Evolutionary conservation across 2,888 invertebrate genomes (phyloP).

Genomic region (Yponomeuta plumbellus): DNA sequence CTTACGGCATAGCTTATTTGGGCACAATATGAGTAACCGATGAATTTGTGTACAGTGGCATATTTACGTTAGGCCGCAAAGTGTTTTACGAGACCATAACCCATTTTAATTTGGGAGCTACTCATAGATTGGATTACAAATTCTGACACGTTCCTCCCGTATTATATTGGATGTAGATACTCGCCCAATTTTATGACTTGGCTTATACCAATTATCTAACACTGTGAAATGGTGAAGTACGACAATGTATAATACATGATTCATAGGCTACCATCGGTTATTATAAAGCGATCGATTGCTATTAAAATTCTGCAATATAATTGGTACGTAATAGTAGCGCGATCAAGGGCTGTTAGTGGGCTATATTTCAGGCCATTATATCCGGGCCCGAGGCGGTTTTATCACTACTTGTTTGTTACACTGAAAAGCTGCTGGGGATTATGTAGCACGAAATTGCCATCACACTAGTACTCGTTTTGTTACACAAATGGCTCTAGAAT

Average conservation of each 20-base stretch:
- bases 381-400: background rate
- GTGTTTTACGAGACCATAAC: background rate
- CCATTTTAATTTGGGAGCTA: constrained; percentile 47
- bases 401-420: constrained; percentile 1
- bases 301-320: constrained; percentile 25
- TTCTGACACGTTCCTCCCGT: too few species aligned
- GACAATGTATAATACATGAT: background rate
- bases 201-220: constrained; percentile 38
- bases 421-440: background rate
- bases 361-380: constrained; percentile 36
- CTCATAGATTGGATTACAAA: constrained; percentile 32
- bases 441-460: background rate
- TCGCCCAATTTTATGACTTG: too few species aligned
- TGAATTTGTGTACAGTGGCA: background rate
- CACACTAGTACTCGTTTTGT: background rate
- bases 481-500: background rate
- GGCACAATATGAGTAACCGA: background rate
- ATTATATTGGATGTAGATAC: too few species aligned
- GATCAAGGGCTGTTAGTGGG: constrained; percentile 39
- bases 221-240: background rate
- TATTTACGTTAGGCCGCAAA: background rate
- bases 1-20: background rate
- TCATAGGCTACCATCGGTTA: background rate
- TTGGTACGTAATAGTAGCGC: constrained; percentile 42
- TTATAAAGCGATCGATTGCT: constrained; percentile 3